Evolutionary conservation across 2,888 invertebrate species (phyloP).

Genomic region (Drosophila helvetica): DNA sequence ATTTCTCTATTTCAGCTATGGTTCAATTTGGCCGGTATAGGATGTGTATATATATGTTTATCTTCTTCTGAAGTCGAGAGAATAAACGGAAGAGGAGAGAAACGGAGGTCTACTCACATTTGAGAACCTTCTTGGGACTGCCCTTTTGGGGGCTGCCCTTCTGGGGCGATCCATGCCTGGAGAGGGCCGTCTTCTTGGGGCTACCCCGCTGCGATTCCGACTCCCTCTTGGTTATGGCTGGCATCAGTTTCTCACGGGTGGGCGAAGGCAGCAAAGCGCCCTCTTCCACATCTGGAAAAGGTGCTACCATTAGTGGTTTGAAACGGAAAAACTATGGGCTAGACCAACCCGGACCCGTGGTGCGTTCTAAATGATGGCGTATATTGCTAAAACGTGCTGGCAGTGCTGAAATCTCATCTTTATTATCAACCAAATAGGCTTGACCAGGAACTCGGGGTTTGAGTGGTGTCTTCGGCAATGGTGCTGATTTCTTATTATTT

Average conservation of each 20-base stretch:
- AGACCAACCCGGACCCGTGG: conserved; percentile 87
- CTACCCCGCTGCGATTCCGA: conserved; percentile 84
- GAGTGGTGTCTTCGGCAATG: conserved; percentile 84
- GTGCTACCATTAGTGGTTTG: background rate
- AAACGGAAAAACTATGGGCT: background rate
- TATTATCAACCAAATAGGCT: conserved; percentile 86
- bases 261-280: conserved; percentile 89
- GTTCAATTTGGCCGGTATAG: conserved; percentile 22
- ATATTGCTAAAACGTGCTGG: conserved; percentile 86
- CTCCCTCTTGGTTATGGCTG: conserved; percentile 85
- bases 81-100: background rate
- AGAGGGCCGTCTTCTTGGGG: conserved; percentile 84
- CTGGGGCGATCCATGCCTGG: conserved; percentile 84
- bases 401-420: conserved; percentile 83
- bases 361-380: conserved; percentile 89
- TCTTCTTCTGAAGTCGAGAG: background rate
- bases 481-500: conserved; percentile 91
- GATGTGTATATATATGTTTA: conserved; percentile 15
- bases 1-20: conserved; percentile 44
- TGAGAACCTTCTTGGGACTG: conserved; percentile 86
- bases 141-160: conserved; percentile 85
- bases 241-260: conserved; percentile 89
- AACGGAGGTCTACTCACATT: conserved; percentile 79
- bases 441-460: conserved; percentile 85
- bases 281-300: conserved; percentile 85